Conservation (phyloP, 2,113 vertebrate genomes). For the Solea solea region DNA sequence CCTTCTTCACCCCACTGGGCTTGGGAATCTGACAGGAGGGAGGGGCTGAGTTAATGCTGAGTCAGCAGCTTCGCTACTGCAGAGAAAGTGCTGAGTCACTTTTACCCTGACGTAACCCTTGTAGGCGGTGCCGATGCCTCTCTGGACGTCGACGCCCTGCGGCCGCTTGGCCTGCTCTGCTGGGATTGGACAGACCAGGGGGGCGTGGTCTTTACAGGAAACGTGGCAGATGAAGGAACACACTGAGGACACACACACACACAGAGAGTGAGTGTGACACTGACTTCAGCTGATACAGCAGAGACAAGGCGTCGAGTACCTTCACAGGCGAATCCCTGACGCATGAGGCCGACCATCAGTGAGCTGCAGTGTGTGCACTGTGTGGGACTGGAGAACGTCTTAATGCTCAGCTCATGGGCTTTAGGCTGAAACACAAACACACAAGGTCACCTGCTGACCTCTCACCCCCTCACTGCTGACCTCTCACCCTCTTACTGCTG, state of each 20-base stretch:
- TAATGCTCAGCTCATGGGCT: conserved; percentile 95
- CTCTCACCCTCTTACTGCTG: too few species aligned
- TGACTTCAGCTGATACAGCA: neutral
- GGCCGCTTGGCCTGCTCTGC: conserved; percentile 94
- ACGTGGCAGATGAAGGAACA: conserved; percentile 96
- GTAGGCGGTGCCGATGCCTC: conserved; percentile 96
- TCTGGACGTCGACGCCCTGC: conserved; percentile 94
- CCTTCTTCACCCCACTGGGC: conserved; percentile 96
- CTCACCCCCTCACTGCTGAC: neutral
- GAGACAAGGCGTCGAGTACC: conserved; percentile 71
- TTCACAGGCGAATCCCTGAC: conserved; percentile 95
- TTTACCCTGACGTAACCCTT: conserved; percentile 96
- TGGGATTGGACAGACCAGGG: conserved; percentile 94
- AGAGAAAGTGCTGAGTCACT: neutral
- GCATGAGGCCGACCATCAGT: conserved; percentile 94
- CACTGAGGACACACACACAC: conserved; percentile 78
- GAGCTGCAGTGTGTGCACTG: conserved; percentile 97
- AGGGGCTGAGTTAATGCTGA: neutral
- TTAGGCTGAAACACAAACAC: conserved; percentile 84
- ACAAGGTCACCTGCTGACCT: too few species aligned
- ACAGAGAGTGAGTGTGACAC: neutral
- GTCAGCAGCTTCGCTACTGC: neutral
- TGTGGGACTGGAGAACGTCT: conserved; percentile 93
- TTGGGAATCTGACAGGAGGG: conserved; percentile 88
- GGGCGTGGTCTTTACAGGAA: conserved; percentile 93